phyloP scores from a whole-genome alignment of 2,888 invertebrate genomes.

The Lutraria lutraria region DNA sequence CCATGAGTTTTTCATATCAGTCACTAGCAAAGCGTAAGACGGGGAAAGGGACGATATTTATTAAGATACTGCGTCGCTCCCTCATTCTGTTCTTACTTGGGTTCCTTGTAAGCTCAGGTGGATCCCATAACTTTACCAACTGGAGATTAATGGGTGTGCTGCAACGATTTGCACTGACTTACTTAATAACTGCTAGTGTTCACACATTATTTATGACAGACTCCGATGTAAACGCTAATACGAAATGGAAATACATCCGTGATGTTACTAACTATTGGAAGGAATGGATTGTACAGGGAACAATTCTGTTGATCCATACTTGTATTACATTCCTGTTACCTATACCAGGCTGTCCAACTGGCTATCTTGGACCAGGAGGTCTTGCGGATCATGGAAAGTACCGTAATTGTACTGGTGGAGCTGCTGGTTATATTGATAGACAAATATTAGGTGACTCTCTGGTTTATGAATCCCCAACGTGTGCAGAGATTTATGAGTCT shows the following conservation, averaged over 20 bases:
- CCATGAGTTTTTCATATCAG: constrained; percentile 94
- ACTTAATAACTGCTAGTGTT: constrained; percentile 91
- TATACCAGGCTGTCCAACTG: constrained; percentile 92
- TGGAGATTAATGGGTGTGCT: constrained; percentile 96
- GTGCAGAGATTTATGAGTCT: constrained; percentile 89
- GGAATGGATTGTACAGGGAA: constrained; percentile 91
- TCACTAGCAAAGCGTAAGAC: constrained; percentile 90
- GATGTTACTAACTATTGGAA: constrained; percentile 88
- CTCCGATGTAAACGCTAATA: constrained; percentile 66
- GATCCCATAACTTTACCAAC: constrained; percentile 81
- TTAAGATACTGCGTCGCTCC: constrained; percentile 86
- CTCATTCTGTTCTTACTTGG: constrained; percentile 86
- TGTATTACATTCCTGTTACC: constrained; percentile 91
- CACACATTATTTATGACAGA: constrained; percentile 86
- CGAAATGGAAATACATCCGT: constrained; percentile 74
- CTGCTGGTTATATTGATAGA: constrained; percentile 94
- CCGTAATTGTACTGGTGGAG: constrained; percentile 94
- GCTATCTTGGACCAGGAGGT: constrained; percentile 97
- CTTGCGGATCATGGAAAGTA: constrained; percentile 85
- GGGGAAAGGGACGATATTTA: constrained; percentile 79
- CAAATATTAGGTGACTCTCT: constrained; percentile 91
- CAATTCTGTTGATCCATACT: constrained; percentile 90
- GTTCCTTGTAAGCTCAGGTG: constrained; percentile 82
- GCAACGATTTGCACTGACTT: constrained; percentile 95
- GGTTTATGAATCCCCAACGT: constrained; percentile 91